Conservation (phyloP, 2,113 vertebrate species). For the Lethenteron camtschaticum region DNA sequence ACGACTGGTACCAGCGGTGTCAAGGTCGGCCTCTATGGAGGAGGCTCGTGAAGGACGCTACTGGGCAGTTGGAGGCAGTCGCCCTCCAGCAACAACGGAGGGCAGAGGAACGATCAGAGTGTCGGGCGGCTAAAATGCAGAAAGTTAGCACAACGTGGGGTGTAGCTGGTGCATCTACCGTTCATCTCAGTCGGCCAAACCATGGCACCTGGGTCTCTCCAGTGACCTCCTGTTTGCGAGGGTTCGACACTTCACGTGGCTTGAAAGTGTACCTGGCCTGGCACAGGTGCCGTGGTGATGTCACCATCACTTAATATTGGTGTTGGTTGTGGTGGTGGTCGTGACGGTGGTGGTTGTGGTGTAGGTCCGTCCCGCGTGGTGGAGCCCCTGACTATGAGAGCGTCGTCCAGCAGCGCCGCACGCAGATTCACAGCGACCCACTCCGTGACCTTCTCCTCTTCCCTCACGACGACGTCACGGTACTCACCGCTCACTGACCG, state of each 20-base stretch:
- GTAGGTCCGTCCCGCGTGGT: conserved; percentile 23
- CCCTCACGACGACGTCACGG: conserved; percentile 71
- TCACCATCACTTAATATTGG: background rate
- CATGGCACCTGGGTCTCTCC: background rate
- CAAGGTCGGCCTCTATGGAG: too few relatives aligned
- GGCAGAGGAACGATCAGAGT: too few relatives aligned
- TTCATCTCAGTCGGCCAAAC: conserved; percentile 15
- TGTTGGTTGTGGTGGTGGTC: background rate
- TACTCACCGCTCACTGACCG: conserved; percentile 12
- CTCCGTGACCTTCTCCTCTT: conserved; percentile 81
- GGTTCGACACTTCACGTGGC: background rate
- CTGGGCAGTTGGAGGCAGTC: too few relatives aligned
- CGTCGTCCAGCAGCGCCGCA: conserved; percentile 65
- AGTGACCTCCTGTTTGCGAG: too few relatives aligned
- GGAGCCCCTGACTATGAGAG: conserved; percentile 80
- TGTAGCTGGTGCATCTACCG: conserved; percentile 6
- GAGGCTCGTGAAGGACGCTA: too few relatives aligned
- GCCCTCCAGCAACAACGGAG: too few relatives aligned
- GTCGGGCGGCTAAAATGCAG: too few relatives aligned
- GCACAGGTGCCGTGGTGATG: background rate
- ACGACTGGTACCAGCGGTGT: too few relatives aligned
- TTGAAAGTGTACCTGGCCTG: background rate
- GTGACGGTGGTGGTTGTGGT: too few relatives aligned
- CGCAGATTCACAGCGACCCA: conserved; percentile 90
- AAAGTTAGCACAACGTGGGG: too few relatives aligned